Evolutionary conservation across 2,888 invertebrate genomes (phyloP).

Genomic region (Pteria penguin): DNA sequence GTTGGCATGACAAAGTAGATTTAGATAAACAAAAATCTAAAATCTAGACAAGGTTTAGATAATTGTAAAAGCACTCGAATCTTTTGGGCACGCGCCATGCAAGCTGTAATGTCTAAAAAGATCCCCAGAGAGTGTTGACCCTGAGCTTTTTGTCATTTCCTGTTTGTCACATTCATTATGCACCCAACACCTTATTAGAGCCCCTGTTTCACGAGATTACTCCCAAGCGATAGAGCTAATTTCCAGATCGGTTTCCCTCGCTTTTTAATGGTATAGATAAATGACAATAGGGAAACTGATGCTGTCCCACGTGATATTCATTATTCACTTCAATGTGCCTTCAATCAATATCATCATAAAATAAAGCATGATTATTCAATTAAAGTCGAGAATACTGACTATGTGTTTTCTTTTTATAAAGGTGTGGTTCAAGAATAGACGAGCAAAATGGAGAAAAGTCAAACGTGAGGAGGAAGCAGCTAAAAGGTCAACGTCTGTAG

Average conservation of each 20-base stretch:
- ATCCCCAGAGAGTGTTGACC: no score
- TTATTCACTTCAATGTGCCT: no score
- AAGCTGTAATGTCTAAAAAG: no score
- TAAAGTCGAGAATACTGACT: no score
- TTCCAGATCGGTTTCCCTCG: neutral
- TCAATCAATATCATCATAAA: no score
- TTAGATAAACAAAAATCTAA: neutral
- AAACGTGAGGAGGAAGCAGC: slow-evolving; percentile 85
- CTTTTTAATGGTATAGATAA: no score
- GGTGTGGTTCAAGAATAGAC: slow-evolving; percentile 98
- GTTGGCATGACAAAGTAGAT: neutral
- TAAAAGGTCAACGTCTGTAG: slow-evolving; percentile 34
- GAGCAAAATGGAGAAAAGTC: slow-evolving; percentile 97
- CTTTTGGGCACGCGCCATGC: neutral
- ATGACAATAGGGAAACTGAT: no score
- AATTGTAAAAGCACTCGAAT: neutral
- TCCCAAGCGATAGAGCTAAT: neutral
- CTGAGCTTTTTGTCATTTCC: neutral
- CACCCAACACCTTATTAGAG: neutral
- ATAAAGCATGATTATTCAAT: no score
- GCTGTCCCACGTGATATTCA: no score
- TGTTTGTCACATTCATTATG: neutral
- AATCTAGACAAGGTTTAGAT: neutral
- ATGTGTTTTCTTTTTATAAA: slow-evolving; percentile 83
- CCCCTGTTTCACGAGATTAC: neutral